These are phyloP conservation scores for Oncorhynchus gorbuscha DNA, from an alignment of 2,113 vertebrate genomes.

Conservation along the genomic window DNA sequence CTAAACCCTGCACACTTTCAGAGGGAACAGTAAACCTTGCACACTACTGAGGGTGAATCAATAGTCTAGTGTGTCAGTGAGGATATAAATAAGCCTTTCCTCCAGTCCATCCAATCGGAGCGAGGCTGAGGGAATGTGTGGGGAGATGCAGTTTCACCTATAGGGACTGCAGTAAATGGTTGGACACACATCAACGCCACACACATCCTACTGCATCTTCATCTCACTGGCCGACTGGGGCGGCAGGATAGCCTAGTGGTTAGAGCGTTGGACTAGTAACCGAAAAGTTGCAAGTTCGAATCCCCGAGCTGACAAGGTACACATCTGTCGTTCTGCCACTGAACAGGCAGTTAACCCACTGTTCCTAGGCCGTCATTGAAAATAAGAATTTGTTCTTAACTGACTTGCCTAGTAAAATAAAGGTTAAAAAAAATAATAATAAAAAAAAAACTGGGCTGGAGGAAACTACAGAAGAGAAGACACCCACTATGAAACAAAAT, in stretches of 20 bases:
- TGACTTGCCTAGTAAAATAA: no score
- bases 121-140: conserved; percentile 3
- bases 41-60: conserved; percentile 11
- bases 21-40: background rate
- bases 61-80: conserved; percentile 19
- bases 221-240: no score
- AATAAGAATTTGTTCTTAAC: no score
- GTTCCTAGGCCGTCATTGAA: no score
- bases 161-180: conserved; percentile 33
- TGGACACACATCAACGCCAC: conserved; percentile 52
- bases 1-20: background rate
- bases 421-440: no score
- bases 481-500: background rate
- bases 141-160: conserved; percentile 43
- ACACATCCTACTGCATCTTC: background rate
- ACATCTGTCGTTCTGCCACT: no score
- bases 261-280: no score
- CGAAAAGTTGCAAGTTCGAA: no score
- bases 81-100: conserved; percentile 51
- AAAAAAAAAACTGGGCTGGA: background rate
- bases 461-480: background rate
- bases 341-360: no score
- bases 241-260: no score
- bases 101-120: conserved; percentile 20
- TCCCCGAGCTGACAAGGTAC: no score